Base-by-base conservation (phyloP, 2,888 invertebrate species). In the Lasioglossum lativentre region DNA sequence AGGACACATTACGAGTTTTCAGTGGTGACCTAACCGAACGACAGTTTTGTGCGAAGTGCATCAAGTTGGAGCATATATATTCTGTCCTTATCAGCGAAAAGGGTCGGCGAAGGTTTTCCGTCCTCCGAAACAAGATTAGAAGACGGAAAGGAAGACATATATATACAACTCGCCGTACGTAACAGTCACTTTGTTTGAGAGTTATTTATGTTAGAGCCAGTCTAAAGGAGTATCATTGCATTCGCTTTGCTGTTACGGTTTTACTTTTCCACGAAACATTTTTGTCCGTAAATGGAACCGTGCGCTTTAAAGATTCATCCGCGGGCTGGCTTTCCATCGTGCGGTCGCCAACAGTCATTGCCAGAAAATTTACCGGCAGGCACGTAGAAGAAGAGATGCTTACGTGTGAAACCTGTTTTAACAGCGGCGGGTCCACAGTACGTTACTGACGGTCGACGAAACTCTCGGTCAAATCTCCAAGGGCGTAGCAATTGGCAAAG, bases 321-420 rank as follows among this genome's bases (percentile, higher is more conserved):
- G 30, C 30, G 16, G 63, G 8, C 30, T 63, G 30, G 30, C 30
- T 63, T 30, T 16, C 63, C 63, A 19, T 16, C 6, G 16, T 63
- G 30, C 63, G 63, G 63, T 63, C 63, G 63, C 63, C 30, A 63
- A 63, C 63, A 63, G 19, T 63, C 63, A 63, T 63, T 63, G 30
- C 30, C 30, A 30, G 63, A 63, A 63, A 63, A 63, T 63, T 63
- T 30, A 63, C 30, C 63, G 30, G 30, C 30, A 63, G 30, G 3
- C 30, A 63, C 63, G 63, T 63, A 30, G 5, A 63, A 63, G 63
- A 63, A 63, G 63, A 30, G 63, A 63, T 30, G 30, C 63, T 63
- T 63, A 63, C 63, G 16, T 30, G 63, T 30, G 30, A 30, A 63
- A 63, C 30, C 30, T 63, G 63, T 63, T 63, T 63, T 63, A 63